Conservation (phyloP, 2,113 vertebrate species). For the Xerus inauris region DNA sequence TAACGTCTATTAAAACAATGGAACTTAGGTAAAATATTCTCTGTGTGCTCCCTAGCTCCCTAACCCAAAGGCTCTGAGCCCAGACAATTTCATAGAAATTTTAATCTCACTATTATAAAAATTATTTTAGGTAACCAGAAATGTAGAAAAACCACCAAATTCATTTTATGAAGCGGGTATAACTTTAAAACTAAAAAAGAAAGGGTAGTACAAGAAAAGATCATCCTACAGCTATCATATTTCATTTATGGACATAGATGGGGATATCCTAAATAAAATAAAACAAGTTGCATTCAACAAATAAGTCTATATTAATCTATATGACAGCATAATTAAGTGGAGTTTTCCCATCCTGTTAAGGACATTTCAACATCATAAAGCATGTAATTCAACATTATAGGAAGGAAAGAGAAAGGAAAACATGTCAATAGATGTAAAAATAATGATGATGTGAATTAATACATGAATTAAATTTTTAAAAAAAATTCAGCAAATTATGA, state of each 20-base stretch:
- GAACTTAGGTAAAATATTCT: not conserved
- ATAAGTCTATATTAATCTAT: not conserved
- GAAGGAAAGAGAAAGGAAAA: slow-evolving; percentile 1
- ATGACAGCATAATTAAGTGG: not conserved
- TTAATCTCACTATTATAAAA: not conserved
- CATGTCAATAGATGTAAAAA: not conserved
- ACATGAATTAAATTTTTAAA: not conserved
- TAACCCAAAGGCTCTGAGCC: not conserved
- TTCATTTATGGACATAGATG: not conserved
- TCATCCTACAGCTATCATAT: not conserved
- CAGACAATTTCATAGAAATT: not conserved
- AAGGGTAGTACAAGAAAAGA: not conserved
- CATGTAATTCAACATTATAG: not conserved
- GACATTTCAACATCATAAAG: not conserved
- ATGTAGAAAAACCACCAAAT: not conserved
- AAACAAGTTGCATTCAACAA: not conserved
- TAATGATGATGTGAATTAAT: not conserved
- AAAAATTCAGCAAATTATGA: not conserved
- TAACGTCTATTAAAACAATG: not conserved
- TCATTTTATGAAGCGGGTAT: not conserved
- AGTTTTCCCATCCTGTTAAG: not conserved
- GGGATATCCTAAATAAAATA: slow-evolving; percentile 3
- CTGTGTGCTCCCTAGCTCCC: not conserved
- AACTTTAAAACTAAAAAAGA: not conserved
- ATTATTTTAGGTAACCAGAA: not conserved